phyloP scores from a whole-genome alignment of 64 coral and sea anemone species.

The Trachythela sp. region DNA sequence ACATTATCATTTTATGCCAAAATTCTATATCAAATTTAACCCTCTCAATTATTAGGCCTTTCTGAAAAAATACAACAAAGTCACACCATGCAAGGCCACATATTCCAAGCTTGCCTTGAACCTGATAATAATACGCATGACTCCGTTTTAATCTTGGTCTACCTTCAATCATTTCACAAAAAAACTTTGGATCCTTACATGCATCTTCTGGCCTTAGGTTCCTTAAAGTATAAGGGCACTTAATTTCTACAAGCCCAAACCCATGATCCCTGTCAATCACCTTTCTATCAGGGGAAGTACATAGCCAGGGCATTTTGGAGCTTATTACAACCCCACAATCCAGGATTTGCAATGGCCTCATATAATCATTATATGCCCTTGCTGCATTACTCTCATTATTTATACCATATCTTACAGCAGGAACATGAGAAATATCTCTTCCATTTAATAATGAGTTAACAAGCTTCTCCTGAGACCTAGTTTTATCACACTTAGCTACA shows the following conservation, averaged over 20 bases:
- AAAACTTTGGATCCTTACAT: slow-evolving; percentile 36
- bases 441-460: slow-evolving; percentile 29
- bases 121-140: slow-evolving; percentile 45
- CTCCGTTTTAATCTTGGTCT: slow-evolving; percentile 26
- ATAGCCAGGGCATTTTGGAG: slow-evolving; percentile 23
- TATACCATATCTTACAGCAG: slow-evolving; percentile 50
- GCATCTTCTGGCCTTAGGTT: slow-evolving; percentile 33
- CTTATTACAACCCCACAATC: slow-evolving; percentile 41
- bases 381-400: slow-evolving; percentile 55
- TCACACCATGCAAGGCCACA: slow-evolving; percentile 10
- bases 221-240: slow-evolving; percentile 36
- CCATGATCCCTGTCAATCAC: slow-evolving; percentile 48
- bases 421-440: slow-evolving; percentile 50
- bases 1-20: slow-evolving; percentile 34
- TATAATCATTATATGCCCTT: slow-evolving; percentile 41
- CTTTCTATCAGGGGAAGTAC: slow-evolving; percentile 50
- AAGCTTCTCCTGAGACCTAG: slow-evolving; percentile 44
- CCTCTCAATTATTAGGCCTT: slow-evolving; percentile 30
- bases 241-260: slow-evolving; percentile 50
- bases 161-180: slow-evolving; percentile 32
- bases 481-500: slow-evolving; percentile 49
- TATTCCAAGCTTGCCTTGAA: slow-evolving; percentile 16
- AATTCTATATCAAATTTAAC: slow-evolving; percentile 54
- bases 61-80: slow-evolving; percentile 31
- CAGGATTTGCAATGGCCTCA: slow-evolving; percentile 38